Evolutionary conservation across 2,888 invertebrate genomes (phyloP).

Genomic region (Lasioglossum oenotherae): DNA sequence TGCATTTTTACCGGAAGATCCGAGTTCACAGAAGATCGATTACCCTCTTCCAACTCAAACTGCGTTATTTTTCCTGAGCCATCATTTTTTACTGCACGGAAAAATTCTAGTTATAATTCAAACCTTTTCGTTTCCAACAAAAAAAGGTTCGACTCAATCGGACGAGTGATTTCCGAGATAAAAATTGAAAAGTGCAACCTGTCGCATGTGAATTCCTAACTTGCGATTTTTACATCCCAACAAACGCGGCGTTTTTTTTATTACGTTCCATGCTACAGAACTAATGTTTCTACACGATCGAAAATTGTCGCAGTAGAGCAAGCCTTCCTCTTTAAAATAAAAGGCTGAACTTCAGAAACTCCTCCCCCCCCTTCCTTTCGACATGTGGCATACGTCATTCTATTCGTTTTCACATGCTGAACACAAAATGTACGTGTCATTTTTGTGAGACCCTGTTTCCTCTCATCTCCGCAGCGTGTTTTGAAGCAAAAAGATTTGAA

Average conservation of each 20-base stretch:
- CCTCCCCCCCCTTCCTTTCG: no score
- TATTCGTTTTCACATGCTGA: no score
- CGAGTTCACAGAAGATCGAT: conserved; percentile 4
- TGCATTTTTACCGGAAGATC: background rate
- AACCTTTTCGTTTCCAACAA: background rate
- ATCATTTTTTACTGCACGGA: background rate
- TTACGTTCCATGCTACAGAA: background rate
- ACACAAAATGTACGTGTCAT: no score
- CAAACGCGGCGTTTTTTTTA: background rate
- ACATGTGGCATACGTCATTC: no score
- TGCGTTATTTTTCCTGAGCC: background rate
- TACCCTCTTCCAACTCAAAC: background rate
- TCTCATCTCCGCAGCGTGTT: no score
- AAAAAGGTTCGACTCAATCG: background rate
- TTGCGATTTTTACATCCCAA: background rate
- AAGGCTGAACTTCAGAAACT: no score
- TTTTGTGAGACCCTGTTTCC: no score
- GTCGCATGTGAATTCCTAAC: background rate
- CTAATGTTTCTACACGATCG: background rate
- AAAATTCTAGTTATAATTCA: background rate
- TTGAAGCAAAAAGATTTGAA: no score
- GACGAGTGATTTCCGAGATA: background rate
- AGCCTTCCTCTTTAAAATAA: background rate
- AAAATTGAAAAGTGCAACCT: background rate
- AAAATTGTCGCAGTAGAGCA: fast-evolving